phyloP scores from a whole-genome alignment of 53 echinoderm and acorn worm genomes.

The Stichopus horrens region DNA sequence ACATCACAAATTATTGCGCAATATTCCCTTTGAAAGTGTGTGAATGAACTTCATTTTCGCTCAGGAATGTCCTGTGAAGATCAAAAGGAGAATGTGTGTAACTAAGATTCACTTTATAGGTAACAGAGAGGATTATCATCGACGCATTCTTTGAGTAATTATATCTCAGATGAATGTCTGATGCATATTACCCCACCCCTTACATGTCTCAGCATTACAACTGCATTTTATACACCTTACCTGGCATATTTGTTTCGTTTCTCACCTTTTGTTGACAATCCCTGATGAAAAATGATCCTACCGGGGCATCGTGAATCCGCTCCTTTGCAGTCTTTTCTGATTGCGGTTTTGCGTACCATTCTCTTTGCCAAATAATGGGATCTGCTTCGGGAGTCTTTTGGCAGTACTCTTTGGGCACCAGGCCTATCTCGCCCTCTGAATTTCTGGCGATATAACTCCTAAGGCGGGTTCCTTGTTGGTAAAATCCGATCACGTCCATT shows the following conservation, averaged over 20 bases:
- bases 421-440: slow-evolving; percentile 5
- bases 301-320: not conserved
- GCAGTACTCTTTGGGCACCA: slow-evolving; percentile 26
- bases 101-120: no score
- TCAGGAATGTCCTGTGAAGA: no score
- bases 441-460: slow-evolving; percentile 9
- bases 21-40: no score
- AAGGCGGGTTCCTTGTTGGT: not conserved
- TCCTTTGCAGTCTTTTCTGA: not conserved
- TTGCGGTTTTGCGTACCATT: slow-evolving; percentile 6
- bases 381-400: not conserved
- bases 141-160: no score
- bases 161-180: no score
- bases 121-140: no score
- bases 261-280: not conserved
- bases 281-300: not conserved
- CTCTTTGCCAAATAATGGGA: slow-evolving; percentile 23
- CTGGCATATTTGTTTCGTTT: not conserved
- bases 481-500: slow-evolving; percentile 17
- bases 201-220: no score
- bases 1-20: no score
- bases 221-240: no score
- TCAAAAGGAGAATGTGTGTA: no score
- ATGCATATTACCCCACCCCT: no score
- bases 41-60: no score